Evolutionary conservation across 2,888 invertebrate genomes (phyloP), one percentile per base, ranked within the genome.

Genomic region (Luperina testacea): DNA sequence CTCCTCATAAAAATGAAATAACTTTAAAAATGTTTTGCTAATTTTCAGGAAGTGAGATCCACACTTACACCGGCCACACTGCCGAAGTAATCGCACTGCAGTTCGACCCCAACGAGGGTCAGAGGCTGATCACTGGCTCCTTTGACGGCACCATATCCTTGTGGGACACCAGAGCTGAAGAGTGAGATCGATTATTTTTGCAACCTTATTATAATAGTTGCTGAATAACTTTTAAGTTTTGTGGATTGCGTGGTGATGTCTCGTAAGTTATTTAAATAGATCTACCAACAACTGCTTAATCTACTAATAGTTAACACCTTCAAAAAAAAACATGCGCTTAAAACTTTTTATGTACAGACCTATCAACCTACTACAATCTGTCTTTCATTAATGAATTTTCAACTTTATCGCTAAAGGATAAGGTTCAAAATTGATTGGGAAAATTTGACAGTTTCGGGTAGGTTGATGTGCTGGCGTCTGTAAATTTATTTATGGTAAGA

Each of bases 121-220:
- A 97, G 88, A 95, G 97, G 72, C 94, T 98, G 81, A 97, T 98
- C 88, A 98, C 98, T 0, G 98, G 98, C 11, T 98, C 98, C 5
- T 98, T 98, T 92, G 98, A 98, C 91, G 97, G 97, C 81, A 98
- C 98, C 15, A 97, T 98, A 68, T 97, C 97, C 38, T 93, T 98
- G 86, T 98, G 98, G 98, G 98, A 98, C 92, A 97, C 97, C 7
- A 97, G 98, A 82, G 96, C 96, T 32, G 97, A 97, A 77, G 97
- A 97, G 98, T 98, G 90, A 93, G 94, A 42, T 1, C 20, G 9
- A 42, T 57, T 71, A 38, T n/a, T 65, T 15, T 65, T 5, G 53
- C 15, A 69, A 51, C 15, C 24, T 24, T 51, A 51, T 11, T 20
- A 24, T 1, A 53, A 51, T 17, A 70, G 6, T 17, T 24, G 24